phyloP scores from a whole-genome alignment of 2,888 invertebrate genomes.

The Andrena bucephala region DNA sequence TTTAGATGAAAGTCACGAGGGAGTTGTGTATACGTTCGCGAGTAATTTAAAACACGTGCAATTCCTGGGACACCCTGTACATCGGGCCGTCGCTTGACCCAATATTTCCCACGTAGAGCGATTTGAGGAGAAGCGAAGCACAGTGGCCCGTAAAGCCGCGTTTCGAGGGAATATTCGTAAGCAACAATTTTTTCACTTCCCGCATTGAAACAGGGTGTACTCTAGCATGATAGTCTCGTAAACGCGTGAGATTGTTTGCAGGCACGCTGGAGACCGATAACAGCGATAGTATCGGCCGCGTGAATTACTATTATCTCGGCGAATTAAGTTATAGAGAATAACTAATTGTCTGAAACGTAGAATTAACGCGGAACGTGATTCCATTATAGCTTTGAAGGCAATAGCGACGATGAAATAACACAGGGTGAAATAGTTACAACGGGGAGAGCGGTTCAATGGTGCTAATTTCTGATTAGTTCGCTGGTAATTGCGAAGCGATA shows the following conservation, averaged over 20 bases:
- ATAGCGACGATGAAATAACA: conserved; percentile 51
- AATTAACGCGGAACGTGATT: conserved; percentile 47
- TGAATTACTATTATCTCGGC: conserved; percentile 28
- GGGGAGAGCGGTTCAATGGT: conserved; percentile 4
- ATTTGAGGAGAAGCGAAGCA: not conserved
- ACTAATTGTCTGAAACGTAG: conserved; percentile 41
- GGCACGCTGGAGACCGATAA: not conserved
- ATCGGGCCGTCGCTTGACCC: not conserved
- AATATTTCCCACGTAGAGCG: not conserved
- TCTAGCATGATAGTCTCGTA: not conserved
- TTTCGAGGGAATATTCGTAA: not conserved
- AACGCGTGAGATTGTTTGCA: not conserved
- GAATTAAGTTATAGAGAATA: conserved; percentile 46
- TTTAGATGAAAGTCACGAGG: conserved; percentile 28
- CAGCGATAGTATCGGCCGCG: not conserved
- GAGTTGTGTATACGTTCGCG: conserved; percentile 30
- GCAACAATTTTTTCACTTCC: not conserved
- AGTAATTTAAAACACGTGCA: conserved; percentile 13
- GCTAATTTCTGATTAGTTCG: conserved; percentile 56
- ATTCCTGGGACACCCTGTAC: conserved; percentile 26
- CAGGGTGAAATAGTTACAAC: conserved; percentile 47
- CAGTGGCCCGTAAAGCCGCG: not conserved
- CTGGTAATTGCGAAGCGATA: conserved; percentile 50
- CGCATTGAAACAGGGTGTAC: not conserved
- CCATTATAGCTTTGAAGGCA: conserved; percentile 33